A percentile compares a stretch with the other conserved stretches of the same genome.
phyloP scores from a whole-genome alignment of 2,888 invertebrate genomes.

The Muschampia plurimacula region DNA sequence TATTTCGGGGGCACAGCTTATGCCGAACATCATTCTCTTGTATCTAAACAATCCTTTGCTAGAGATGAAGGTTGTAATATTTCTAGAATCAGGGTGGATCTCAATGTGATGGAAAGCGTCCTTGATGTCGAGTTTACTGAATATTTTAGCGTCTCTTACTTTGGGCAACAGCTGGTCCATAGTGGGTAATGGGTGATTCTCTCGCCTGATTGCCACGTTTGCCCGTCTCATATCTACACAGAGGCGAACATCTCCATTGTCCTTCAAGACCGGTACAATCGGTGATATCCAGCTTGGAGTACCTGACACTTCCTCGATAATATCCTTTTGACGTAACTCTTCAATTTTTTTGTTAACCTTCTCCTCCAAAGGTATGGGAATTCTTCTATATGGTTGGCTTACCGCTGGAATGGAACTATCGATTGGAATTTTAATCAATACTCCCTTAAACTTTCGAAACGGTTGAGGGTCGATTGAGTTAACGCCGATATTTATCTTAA shows the following conservation, averaged over 20 bases:
- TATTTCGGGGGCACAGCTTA: slow-evolving; percentile 62
- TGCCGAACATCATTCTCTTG: slow-evolving; percentile 63
- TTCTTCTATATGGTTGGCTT: slow-evolving; percentile 44
- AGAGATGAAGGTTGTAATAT: slow-evolving; percentile 63
- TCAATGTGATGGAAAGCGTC: slow-evolving; percentile 62
- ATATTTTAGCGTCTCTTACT: slow-evolving; percentile 47
- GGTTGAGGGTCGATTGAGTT: neutral
- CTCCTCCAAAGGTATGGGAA: slow-evolving; percentile 45
- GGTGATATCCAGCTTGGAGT: slow-evolving; percentile 40
- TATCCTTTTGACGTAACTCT: slow-evolving; percentile 38
- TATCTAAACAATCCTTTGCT: slow-evolving; percentile 58
- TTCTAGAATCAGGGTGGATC: slow-evolving; percentile 52
- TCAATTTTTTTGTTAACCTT: slow-evolving; percentile 42
- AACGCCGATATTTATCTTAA: slow-evolving; percentile 43
- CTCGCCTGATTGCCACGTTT: slow-evolving; percentile 46
- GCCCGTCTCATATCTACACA: slow-evolving; percentile 43
- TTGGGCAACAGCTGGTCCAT: slow-evolving; percentile 44
- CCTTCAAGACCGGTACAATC: slow-evolving; percentile 31
- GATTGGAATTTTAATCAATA: slow-evolving; percentile 36
- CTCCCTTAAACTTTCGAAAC: slow-evolving; percentile 43
- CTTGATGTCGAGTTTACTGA: slow-evolving; percentile 53
- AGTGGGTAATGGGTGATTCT: slow-evolving; percentile 46
- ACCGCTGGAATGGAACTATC: slow-evolving; percentile 31
- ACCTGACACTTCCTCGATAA: slow-evolving; percentile 40
- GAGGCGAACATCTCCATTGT: slow-evolving; percentile 28